Evolutionary conservation across 2,113 vertebrate genomes (phyloP), one percentile per base, ranked within the genome.

Genomic region (Dicentrarchus labrax): DNA sequence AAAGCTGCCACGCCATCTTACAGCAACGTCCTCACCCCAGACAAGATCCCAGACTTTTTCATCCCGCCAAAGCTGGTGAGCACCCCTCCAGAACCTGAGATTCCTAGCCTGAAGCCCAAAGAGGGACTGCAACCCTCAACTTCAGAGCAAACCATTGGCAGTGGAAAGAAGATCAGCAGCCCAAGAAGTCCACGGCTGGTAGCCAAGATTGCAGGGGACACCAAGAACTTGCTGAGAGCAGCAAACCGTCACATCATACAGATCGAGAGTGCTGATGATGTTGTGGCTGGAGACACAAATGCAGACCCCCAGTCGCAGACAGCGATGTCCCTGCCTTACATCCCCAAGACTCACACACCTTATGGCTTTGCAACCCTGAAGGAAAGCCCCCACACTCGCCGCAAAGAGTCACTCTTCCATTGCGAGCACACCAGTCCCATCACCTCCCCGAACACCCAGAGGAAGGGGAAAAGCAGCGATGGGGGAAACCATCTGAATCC

Each of bases 31-130:
- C 97, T 99, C 89, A 99, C 98, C 1, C 98, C 98, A 0, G 98
- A 99, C 93, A 99, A 99, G 88, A 99, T 99, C 92, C 98, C 98
- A 0, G 98, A 99, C 89, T 99, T 99, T 81, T 99, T 99, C 88
- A 99, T 99, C 82, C 98, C 98, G 0, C 98, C 98, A 1, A 99
- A 98, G 90, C 95, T 99, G 41, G 95, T 96, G 8, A 94, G 95
- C 7, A 94, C 88, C 0, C 95, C 97, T 0, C 69, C 96, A 0
- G 98, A 99, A 78, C 93, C 89, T 0, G 97, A 98, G 17, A 83
- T 90, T 0, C 83, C 88, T 0, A 95, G 95, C 0, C 72, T 83
- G 9, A 94, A 95, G 19, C 64, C 95, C 8, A 96, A 92, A 4
- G 91, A 96, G 0, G n/a, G 78, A 9, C 67, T 94, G 60, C 95